Conservation (phyloP, 2,113 vertebrate genomes). For the Lagopus muta region DNA sequence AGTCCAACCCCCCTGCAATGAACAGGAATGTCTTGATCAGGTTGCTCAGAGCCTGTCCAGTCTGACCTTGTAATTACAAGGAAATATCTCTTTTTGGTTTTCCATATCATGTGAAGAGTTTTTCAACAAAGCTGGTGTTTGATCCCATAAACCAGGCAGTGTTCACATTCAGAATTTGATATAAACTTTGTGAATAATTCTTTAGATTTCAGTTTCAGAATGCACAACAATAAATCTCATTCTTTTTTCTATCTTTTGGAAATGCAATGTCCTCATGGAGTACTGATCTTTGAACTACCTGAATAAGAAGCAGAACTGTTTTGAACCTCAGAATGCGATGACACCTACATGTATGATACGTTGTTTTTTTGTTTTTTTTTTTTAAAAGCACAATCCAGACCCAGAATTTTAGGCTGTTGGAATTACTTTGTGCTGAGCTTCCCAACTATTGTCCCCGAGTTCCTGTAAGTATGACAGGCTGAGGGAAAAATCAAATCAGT, state of each 20-base stretch:
- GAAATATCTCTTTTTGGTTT: not conserved
- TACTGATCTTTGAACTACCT: not conserved
- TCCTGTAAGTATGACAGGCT: not conserved
- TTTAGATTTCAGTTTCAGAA: not conserved
- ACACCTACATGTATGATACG: rapidly evolving
- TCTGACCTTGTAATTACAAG: no score
- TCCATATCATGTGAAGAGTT: not conserved
- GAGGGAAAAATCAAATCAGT: not conserved
- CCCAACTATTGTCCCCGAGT: not conserved
- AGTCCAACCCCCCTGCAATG: no score
- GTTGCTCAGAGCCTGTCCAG: no score
- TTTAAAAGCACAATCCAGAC: not conserved
- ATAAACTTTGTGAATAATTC: not conserved
- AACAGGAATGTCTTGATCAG: no score
- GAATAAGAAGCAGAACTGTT: not conserved
- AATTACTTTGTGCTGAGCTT: not conserved
- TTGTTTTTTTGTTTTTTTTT: not conserved
- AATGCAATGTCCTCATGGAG: not conserved
- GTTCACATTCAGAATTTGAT: not conserved
- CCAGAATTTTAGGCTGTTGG: not conserved
- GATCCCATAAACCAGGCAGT: rapidly evolving
- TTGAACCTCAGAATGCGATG: not conserved
- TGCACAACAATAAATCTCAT: not conserved
- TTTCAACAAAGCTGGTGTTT: not conserved
- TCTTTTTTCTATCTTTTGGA: not conserved